These are phyloP conservation scores for Cerceris rybyensis DNA, from an alignment of 2,888 invertebrate species.

Conservation along the genomic window DNA sequence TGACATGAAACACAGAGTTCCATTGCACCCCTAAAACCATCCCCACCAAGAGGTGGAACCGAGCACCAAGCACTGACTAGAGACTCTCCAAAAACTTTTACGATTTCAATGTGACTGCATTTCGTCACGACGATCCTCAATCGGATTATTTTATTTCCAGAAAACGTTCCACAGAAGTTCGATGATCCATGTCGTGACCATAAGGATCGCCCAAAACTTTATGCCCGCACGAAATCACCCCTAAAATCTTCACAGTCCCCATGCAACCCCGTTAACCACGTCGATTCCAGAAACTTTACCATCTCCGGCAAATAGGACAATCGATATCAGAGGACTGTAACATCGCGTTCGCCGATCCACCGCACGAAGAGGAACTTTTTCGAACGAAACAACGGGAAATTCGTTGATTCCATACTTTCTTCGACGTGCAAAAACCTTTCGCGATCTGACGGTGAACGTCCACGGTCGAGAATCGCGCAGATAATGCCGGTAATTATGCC, in stretches of 20 bases:
- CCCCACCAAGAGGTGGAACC: too few species aligned
- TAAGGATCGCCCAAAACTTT: background rate
- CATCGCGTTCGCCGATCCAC: background rate
- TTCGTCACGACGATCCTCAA: conserved; percentile 7
- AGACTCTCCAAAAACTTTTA: too few species aligned
- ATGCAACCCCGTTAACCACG: background rate
- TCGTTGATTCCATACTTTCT: conserved; percentile 28
- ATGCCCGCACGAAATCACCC: too few species aligned
- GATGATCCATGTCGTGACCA: conserved; percentile 44
- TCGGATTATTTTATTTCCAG: conserved; percentile 33
- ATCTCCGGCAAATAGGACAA: too few species aligned
- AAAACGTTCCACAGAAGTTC: conserved; percentile 18
- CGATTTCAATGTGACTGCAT: background rate
- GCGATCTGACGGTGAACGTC: conserved; percentile 27
- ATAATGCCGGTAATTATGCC: conserved; percentile 68
- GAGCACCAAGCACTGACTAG: too few species aligned
- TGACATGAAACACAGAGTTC: too few species aligned
- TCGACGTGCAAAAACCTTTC: conserved; percentile 35
- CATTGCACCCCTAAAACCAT: too few species aligned
- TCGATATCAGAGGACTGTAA: too few species aligned
- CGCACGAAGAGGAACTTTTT: conserved; percentile 1
- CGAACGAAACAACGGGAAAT: conserved; percentile 11
- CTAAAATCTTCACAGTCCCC: too few species aligned
- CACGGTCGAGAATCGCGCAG: conserved; percentile 39
- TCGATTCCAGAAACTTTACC: background rate